Evolutionary conservation across 2,797 vertebrate genomes (phyloP).

Genomic region (Notolabrus celidotus): DNA sequence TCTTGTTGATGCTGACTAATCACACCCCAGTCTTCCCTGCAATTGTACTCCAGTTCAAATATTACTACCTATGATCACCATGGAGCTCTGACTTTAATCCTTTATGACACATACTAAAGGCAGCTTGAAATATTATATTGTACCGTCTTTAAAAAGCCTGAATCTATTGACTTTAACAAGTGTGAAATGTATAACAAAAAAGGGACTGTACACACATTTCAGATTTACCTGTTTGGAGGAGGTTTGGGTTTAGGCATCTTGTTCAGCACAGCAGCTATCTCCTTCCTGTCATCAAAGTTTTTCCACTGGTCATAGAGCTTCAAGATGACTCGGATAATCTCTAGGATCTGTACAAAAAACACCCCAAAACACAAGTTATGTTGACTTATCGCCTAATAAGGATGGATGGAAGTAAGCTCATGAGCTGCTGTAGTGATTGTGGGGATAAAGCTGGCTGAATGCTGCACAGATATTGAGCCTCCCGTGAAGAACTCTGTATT

Average conservation of each 20-base stretch:
- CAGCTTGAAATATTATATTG: too few relatives aligned
- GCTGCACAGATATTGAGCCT: not conserved
- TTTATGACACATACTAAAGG: too few relatives aligned
- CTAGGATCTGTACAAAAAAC: slow-evolving; percentile 90
- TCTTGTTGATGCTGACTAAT: too few relatives aligned
- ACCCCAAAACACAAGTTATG: not conserved
- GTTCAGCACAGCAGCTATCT: slow-evolving; percentile 96
- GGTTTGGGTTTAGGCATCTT: slow-evolving; percentile 99
- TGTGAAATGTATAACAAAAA: not conserved
- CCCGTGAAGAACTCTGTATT: not conserved
- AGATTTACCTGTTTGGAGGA: slow-evolving; percentile 94
- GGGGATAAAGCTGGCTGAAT: not conserved
- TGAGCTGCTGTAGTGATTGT: too few relatives aligned
- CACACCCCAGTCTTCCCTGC: too few relatives aligned
- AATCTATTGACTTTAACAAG: too few relatives aligned
- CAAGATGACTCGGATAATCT: slow-evolving; percentile 98
- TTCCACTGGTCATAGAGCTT: slow-evolving; percentile 99
- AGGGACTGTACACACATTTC: not conserved
- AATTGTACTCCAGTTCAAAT: too few relatives aligned
- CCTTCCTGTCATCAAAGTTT: slow-evolving; percentile 98
- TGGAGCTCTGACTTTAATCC: too few relatives aligned
- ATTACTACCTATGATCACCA: too few relatives aligned
- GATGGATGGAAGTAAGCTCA: not conserved
- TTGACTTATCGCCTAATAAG: not conserved
- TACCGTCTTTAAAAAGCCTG: too few relatives aligned